phyloP scores from a whole-genome alignment of 2,888 invertebrate genomes.

The Norana najaformis region DNA sequence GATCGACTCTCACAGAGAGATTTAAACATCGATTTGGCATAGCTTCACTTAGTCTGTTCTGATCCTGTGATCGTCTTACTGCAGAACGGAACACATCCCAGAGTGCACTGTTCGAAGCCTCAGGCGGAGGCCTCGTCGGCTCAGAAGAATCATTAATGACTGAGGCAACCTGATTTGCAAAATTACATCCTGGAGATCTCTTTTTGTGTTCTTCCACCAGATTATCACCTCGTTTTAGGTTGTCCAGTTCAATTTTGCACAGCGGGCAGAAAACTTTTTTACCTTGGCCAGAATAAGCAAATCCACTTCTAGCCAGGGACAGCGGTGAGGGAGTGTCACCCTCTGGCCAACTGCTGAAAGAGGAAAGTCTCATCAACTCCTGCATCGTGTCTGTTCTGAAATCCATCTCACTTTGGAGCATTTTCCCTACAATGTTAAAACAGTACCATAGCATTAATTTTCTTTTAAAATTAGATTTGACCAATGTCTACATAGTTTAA shows the following conservation, averaged over 20 bases:
- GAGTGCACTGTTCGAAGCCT: background rate
- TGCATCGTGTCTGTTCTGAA: background rate
- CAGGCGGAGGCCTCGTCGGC: background rate
- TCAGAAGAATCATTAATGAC: background rate
- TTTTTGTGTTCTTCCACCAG: constrained; percentile 14
- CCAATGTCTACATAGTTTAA: too few relatives aligned
- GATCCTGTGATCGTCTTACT: background rate
- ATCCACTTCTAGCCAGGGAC: constrained; percentile 27
- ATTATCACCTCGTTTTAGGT: background rate
- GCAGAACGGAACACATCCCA: background rate
- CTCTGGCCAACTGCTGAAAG: constrained; percentile 17
- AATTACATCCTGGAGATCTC: constrained; percentile 16
- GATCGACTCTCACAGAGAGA: constrained; percentile 15
- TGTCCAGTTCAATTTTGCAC: background rate
- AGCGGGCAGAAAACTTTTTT: background rate
- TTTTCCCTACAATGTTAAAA: too few relatives aligned
- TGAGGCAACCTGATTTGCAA: background rate
- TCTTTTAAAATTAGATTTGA: too few relatives aligned
- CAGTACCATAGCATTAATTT: too few relatives aligned
- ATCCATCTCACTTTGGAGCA: background rate
- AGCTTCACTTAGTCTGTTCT: background rate
- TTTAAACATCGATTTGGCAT: too few relatives aligned
- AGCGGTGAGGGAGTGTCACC: background rate
- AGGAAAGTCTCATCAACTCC: constrained; percentile 24
- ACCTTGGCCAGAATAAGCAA: background rate